A percentile compares a stretch with the other conserved stretches of the same genome.
These are phyloP conservation scores for Cryptops parisi DNA, from an alignment of 2,888 invertebrate species.

Conservation along the genomic window DNA sequence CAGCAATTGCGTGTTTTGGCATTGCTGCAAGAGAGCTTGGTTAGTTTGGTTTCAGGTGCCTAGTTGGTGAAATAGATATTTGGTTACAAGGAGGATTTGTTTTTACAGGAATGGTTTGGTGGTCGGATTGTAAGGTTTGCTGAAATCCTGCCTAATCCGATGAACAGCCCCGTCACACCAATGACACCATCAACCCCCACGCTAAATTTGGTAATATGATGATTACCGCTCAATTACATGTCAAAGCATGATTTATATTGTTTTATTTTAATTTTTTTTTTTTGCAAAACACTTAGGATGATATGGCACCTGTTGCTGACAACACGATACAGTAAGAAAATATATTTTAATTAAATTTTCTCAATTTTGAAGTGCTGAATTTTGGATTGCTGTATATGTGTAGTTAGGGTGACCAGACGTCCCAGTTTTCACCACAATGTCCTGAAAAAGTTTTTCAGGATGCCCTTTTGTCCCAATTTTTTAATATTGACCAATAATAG, in stretches of 20 bases:
- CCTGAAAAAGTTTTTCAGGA: too few species aligned
- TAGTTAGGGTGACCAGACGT: too few species aligned
- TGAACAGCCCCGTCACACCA: constrained; percentile 11
- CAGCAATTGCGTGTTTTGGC: constrained; percentile 68
- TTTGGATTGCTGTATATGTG: too few species aligned
- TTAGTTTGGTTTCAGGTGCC: constrained; percentile 26
- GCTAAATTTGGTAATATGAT: constrained; percentile 11
- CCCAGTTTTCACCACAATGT: too few species aligned
- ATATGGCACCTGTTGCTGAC: constrained; percentile 7
- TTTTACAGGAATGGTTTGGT: constrained; percentile 58
- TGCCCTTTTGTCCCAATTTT: too few species aligned
- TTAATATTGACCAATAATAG: too few species aligned
- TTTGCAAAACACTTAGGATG: constrained; percentile 9
- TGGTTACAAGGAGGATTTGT: too few species aligned
- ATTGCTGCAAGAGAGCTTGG: constrained; percentile 82
- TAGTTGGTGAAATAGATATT: too few species aligned
- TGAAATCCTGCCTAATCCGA: constrained; percentile 37
- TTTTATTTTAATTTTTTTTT: neutral
- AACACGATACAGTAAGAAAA: constrained; percentile 16
- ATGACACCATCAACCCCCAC: constrained; percentile 12
- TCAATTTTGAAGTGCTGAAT: too few species aligned
- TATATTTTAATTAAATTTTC: too few species aligned
- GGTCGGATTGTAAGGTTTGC: constrained; percentile 47
- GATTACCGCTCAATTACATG: too few species aligned
- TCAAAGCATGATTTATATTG: neutral